A percentile compares a stretch with the other conserved stretches of the same genome.
These are phyloP conservation scores for Megalopta genalis DNA, from an alignment of 1,140 invertebrate genomes.

Conservation along the genomic window DNA sequence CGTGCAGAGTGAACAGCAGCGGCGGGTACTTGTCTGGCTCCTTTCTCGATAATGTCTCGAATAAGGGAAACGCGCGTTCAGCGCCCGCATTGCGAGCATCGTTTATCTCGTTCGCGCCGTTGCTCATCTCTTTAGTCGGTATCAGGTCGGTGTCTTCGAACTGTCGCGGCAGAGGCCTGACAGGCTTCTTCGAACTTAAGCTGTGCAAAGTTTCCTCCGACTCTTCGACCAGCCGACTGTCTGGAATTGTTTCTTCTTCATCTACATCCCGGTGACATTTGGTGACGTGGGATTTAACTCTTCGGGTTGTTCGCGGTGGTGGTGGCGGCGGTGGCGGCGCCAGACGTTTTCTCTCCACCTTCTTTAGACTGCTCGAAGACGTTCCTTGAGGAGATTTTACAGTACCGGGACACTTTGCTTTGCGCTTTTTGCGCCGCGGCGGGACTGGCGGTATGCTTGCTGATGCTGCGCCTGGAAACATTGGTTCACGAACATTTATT, in stretches of 20 bases:
- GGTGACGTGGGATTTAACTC: constrained; percentile 29
- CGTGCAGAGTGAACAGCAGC: constrained; percentile 72
- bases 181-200: neutral
- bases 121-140: neutral
- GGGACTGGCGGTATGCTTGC: constrained; percentile 72
- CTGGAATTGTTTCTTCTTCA: constrained; percentile 15
- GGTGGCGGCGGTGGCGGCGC: constrained; percentile 69
- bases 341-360: constrained; percentile 53
- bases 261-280: neutral
- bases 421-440: constrained; percentile 73
- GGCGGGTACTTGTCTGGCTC: constrained; percentile 61
- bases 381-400: constrained; percentile 8
- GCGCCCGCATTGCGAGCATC: neutral
- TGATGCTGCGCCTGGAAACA: constrained; percentile 68
- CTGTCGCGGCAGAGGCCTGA: neutral
- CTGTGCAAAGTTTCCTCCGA: neutral
- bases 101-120: neutral
- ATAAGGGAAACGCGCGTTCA: constrained; percentile 6
- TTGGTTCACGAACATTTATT: constrained; percentile 30
- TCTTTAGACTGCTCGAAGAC: constrained; percentile 20
- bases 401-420: constrained; percentile 43
- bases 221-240: neutral
- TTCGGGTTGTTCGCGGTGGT: constrained; percentile 46
- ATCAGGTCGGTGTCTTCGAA: neutral
- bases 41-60: constrained; percentile 1